Conservation (phyloP, 2,888 invertebrate species). For the Calameuta idolon region DNA sequence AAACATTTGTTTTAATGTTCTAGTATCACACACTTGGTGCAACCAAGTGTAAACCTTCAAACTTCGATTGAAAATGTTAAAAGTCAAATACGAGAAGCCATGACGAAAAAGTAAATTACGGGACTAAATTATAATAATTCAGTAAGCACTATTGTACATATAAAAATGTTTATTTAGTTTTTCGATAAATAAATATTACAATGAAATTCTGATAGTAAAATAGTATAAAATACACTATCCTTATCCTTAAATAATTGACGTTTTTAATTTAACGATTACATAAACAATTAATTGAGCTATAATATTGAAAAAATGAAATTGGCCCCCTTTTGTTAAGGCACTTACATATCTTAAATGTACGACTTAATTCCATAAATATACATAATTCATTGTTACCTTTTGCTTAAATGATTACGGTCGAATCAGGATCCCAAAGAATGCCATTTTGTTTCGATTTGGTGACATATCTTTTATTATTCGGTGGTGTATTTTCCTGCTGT, state of each 20-base stretch:
- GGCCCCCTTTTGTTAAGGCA: not conserved
- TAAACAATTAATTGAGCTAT: not conserved
- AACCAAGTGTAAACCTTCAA: constrained; percentile 50
- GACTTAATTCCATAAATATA: constrained; percentile 5
- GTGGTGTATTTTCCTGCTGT: constrained; percentile 23
- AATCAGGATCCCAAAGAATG: constrained; percentile 23
- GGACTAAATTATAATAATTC: constrained; percentile 9
- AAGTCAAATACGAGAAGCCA: constrained; percentile 50
- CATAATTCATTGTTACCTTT: not conserved
- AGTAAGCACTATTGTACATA: constrained; percentile 5
- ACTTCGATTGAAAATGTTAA: constrained; percentile 48
- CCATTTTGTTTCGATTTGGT: constrained; percentile 17
- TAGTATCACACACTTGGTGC: constrained; percentile 47
- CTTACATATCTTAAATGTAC: constrained; percentile 1
- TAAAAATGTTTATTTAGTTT: constrained; percentile 3
- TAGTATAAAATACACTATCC: constrained; percentile 7
- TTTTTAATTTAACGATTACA: constrained; percentile 10
- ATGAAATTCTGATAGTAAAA: not conserved
- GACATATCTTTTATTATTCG: constrained; percentile 8
- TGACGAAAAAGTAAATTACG: constrained; percentile 35
- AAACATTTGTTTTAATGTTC: constrained; percentile 26
- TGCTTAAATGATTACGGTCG: constrained; percentile 19
- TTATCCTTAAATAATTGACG: constrained; percentile 7
- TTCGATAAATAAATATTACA: not conserved
- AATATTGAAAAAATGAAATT: not conserved